These are phyloP conservation scores for Rhipidura dahli DNA, from an alignment of 2,113 vertebrate genomes.

Conservation along the genomic window DNA sequence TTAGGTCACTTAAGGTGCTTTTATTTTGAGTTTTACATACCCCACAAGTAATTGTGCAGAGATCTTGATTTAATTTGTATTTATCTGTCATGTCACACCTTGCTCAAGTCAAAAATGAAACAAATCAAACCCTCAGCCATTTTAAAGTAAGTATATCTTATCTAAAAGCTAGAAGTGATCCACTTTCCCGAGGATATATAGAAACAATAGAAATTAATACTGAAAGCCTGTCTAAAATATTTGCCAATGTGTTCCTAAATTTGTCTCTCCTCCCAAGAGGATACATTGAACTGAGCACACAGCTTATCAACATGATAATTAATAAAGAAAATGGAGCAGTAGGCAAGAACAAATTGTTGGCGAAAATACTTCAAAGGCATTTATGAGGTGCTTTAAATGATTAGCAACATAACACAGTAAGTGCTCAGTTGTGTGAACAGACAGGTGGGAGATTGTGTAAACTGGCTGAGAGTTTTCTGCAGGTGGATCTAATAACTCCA, in stretches of 20 bases:
- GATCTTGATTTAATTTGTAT: background rate
- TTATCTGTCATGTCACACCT: background rate
- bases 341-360: background rate
- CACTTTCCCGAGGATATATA: background rate
- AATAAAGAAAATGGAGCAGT: background rate
- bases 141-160: background rate
- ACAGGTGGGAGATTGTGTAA: background rate
- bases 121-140: background rate
- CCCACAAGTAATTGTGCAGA: background rate
- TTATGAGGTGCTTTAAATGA: background rate
- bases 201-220: background rate
- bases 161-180: background rate
- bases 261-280: background rate
- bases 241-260: background rate
- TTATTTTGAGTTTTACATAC: background rate
- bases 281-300: background rate
- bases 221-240: background rate
- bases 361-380: background rate
- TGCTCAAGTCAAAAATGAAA: background rate
- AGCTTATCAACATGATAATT: background rate
- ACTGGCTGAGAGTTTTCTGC: background rate
- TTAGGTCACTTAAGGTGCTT: background rate
- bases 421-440: background rate
- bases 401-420: background rate
- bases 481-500: background rate